Evolutionary conservation across 1,140 invertebrate genomes (phyloP).

Genomic region (Chelonus insularis): DNA sequence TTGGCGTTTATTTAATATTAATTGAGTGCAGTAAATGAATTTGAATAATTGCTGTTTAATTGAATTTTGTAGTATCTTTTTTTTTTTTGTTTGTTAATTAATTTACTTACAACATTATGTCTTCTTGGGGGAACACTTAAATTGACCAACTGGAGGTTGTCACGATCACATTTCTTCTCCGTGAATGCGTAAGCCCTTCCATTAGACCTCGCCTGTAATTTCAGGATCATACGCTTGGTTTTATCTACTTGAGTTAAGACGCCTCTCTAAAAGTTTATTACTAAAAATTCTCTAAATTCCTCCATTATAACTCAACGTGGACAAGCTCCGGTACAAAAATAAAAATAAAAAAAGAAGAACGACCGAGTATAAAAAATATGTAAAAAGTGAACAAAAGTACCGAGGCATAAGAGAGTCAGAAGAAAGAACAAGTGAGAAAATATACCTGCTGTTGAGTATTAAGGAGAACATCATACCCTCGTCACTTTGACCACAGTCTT

Average conservation of each 20-base stretch:
- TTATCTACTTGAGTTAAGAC: neutral
- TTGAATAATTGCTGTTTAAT: no score
- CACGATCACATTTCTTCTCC: slow-evolving; percentile 50
- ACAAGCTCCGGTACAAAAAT: no score
- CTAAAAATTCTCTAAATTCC: no score
- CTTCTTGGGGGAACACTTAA: slow-evolving; percentile 49
- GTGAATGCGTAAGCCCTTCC: slow-evolving; percentile 42
- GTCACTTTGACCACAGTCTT: slow-evolving; percentile 51
- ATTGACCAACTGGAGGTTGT: slow-evolving; percentile 52
- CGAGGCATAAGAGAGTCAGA: slow-evolving; percentile 9
- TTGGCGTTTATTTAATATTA: no score
- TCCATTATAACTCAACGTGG: no score
- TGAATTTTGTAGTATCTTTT: slow-evolving; percentile 6
- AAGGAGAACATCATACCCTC: slow-evolving; percentile 59
- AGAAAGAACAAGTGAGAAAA: slow-evolving; percentile 41
- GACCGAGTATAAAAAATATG: no score
- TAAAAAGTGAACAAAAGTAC: slow-evolving; percentile 15
- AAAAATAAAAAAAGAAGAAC: no score
- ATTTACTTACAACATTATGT: slow-evolving; percentile 49
- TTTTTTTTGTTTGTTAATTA: neutral
- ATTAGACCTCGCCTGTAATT: slow-evolving; percentile 51
- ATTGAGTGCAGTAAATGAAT: no score
- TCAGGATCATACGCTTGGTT: slow-evolving; percentile 35
- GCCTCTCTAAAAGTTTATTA: neutral
- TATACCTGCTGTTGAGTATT: slow-evolving; percentile 59